Evolutionary conservation across 2,113 vertebrate species (phyloP), one percentile per base, ranked within the genome.

Genomic region (Nycticebus coucang): DNA sequence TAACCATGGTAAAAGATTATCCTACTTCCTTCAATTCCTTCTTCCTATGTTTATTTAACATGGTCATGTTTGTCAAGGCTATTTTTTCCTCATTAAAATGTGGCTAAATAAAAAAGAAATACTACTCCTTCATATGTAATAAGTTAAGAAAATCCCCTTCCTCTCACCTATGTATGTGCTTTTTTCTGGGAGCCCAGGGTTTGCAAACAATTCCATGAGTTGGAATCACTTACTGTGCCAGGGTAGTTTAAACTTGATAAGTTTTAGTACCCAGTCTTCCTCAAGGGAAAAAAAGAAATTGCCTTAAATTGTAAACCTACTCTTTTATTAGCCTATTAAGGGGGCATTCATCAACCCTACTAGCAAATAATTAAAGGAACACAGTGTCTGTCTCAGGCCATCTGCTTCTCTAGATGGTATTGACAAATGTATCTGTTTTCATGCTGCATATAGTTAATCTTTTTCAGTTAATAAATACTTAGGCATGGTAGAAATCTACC

Each of bases 241-340:
- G 30, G 89, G 26, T 81, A 77, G 37, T 84, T 95, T 81, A 89
- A 92, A 95, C 45, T 91, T 91, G 60, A 0, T 89, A 62, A 30
- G 50, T 94, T 96, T 93, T 89, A 91, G 24, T 7, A 93, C 1
- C 60, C 22, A 55, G 71, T 94, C 80, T 95, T 84, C 24, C 80
- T 85, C 64, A 93, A 87, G 33, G n/a, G 35, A 64, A 41, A 72
- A 82, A 86, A 71, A 91, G 28, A 91, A 96, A 86, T 83, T 77
- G 17, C 64, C 91, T 95, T 93, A 77, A 97, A 96, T 84, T 91
- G n/a, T 95, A 97, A 95, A 88, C 79, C 84, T 93, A 86, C 74
- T 94, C 89, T 94, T 97, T 97, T 92, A 97, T 91, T 91, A 94
- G 91, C 45, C 80, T 87, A 87, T 87, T 94, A 95, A 91, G 12